These are phyloP conservation scores for Drosophila pachea DNA, from an alignment of 1,140 invertebrate genomes.

Conservation along the genomic window DNA sequence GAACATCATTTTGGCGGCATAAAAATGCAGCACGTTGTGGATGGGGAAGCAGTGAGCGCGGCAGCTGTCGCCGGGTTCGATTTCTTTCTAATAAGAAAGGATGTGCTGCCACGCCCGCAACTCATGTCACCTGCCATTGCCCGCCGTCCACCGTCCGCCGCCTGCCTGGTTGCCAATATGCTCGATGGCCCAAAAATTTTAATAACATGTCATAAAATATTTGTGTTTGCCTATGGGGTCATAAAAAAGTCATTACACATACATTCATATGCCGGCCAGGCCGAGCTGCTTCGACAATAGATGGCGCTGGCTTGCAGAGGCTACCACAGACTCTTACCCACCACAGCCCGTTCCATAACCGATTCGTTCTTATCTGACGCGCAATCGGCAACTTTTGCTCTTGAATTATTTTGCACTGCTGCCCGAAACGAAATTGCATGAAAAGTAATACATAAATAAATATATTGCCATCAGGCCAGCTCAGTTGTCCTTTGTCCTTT, in stretches of 20 bases:
- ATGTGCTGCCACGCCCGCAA: constrained; percentile 9
- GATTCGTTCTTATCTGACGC: not conserved
- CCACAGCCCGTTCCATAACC: not conserved
- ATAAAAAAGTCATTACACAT: constrained; percentile 78
- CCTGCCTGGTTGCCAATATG: too few relatives aligned
- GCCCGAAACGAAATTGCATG: constrained; percentile 53
- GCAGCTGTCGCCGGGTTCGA: constrained; percentile 42
- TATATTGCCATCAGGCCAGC: not conserved
- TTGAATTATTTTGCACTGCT: constrained; percentile 40
- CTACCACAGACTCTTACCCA: not conserved
- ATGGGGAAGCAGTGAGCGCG: not conserved
- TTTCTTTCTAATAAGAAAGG: constrained; percentile 74
- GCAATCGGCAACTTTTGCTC: constrained; percentile 42
- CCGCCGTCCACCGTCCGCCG: too few relatives aligned
- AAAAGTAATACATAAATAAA: constrained; percentile 62
- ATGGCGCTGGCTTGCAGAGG: not conserved
- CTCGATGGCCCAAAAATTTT: constrained; percentile 54
- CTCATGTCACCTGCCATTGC: not conserved
- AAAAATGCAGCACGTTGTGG: constrained; percentile 69
- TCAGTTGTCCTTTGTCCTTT: constrained; percentile 26
- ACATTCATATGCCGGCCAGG: constrained; percentile 1
- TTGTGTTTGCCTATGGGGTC: constrained; percentile 63
- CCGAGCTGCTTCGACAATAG: not conserved
- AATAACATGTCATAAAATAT: constrained; percentile 78
- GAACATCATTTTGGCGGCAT: constrained; percentile 78